Evolutionary conservation across 2,113 vertebrate genomes (phyloP).

Genomic region (Larimichthys polyactis): DNA sequence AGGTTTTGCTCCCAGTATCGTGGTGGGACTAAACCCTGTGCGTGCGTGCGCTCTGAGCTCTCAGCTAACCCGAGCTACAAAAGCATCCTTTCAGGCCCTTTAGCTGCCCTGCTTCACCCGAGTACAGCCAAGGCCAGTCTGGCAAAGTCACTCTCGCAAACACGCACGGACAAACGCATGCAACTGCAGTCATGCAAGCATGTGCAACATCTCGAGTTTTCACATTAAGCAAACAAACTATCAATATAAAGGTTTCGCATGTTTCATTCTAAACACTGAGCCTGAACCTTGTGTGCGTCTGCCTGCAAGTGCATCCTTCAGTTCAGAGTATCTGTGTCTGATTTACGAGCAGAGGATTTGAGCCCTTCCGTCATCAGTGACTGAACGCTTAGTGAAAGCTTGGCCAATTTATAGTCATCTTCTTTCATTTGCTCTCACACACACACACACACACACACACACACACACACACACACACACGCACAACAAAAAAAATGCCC

Average conservation of each 20-base stretch:
- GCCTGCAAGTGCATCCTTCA: conserved; percentile 7
- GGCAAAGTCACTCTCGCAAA: conserved; percentile 47
- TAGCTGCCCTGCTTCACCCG: conserved; percentile 67
- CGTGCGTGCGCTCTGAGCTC: conserved; percentile 73
- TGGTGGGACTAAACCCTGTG: conserved; percentile 78
- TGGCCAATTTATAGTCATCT: conserved; percentile 44
- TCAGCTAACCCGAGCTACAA: conserved; percentile 71
- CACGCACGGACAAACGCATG: conserved; percentile 41
- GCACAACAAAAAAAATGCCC: conserved; percentile 25
- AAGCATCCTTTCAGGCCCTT: conserved; percentile 78
- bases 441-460: conserved; percentile 21
- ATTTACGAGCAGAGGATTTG: conserved; percentile 54
- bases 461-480: conserved; percentile 16
- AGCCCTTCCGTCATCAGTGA: conserved; percentile 46
- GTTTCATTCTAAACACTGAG: not conserved
- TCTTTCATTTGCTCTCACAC: conserved; percentile 20
- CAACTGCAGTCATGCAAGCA: conserved; percentile 28
- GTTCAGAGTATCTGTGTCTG: conserved; percentile 41
- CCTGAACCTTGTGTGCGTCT: conserved; percentile 2
- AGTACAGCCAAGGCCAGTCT: conserved; percentile 61
- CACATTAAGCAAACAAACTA: not conserved
- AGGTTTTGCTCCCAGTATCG: conserved; percentile 63
- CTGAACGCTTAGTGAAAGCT: conserved; percentile 51
- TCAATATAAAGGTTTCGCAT: not conserved
- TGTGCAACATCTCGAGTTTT: not conserved